phyloP scores from a whole-genome alignment of 2,113 vertebrate genomes.

The Hiodon tergisus region DNA sequence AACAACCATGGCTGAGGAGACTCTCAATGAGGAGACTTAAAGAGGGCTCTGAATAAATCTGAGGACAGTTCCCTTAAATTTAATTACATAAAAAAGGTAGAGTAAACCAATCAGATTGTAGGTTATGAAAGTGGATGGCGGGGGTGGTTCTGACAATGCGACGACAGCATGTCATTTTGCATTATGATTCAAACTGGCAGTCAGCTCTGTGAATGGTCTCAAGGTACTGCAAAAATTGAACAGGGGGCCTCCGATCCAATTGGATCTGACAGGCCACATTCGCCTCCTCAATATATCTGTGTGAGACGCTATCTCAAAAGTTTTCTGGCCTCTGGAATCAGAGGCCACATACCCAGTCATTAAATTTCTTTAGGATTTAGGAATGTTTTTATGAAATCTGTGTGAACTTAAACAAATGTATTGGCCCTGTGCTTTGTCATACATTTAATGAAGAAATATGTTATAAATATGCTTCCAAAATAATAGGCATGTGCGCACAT shows the following conservation, averaged over 20 bases:
- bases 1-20: slow-evolving; percentile 28
- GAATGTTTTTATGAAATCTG: background rate
- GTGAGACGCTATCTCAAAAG: background rate
- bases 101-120: background rate
- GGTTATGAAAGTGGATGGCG: background rate
- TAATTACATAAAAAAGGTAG: no score
- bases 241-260: slow-evolving; percentile 1
- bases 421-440: background rate
- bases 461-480: background rate
- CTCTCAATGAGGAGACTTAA: background rate
- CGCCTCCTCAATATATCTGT: background rate
- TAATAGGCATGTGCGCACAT: no score
- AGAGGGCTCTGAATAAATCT: background rate
- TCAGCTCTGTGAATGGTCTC: slow-evolving; percentile 1
- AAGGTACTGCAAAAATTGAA: background rate
- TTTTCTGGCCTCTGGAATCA: background rate
- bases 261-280: background rate
- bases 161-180: background rate
- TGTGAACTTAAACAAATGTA: background rate
- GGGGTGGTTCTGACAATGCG: background rate
- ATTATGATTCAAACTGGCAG: background rate
- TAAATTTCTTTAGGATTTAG: background rate
- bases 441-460: slow-evolving; percentile 8
- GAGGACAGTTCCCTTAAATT: background rate
- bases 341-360: background rate